Base-by-base conservation (phyloP, 2,113 vertebrate species). In the Corythornis cristatus region DNA sequence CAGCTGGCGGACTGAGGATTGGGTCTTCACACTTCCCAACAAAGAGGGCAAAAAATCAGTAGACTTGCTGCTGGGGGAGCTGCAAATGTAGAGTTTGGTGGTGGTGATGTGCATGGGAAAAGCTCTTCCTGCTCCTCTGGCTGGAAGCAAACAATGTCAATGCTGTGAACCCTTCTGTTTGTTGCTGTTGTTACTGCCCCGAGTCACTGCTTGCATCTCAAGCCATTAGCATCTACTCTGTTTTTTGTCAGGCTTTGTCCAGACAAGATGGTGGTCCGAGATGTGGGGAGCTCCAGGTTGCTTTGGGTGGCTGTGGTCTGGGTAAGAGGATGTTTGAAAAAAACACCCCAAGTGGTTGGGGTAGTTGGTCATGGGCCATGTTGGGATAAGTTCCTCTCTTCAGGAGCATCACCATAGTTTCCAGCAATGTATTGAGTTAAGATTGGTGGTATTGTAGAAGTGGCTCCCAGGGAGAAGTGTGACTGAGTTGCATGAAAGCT, bases 231-330 rank as follows among this genome's bases (percentile, higher is more conserved):
- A 45, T 78, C 72, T 66, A 16, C 57, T 85, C 40, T 60, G 35
- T 17, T 78, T 83, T 58, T 13, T 62, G 10, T 45, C 2, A 0
- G 7, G 20, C 23, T 11, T 11, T 60, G 64, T 72, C 15, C 13
- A 40, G 20, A 12, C 2, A 4, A 60, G 22, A 8, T 53, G 22
- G 22, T 53, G 22, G 22, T 40, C 37, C 13, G 20, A 28, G 15
- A 22, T 1, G 0, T 26, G 15, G 11, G 48, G 23, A n/a, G 7
- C 46, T 81, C 29, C 0, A 0, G 6, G 31, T 35, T 51, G 64
- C 23, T 42, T 75, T 66, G 35, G 8, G 18, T 1, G 1, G 23
- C 33, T 19, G 15, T 1, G 3, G 8, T 45, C n/a, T 86, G 21
- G 20, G 15, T 56, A 57, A 29, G 35, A 81, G 26, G 23, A 35